Base-by-base conservation (phyloP, 2,888 invertebrate species). In the Melanostoma scalare region DNA sequence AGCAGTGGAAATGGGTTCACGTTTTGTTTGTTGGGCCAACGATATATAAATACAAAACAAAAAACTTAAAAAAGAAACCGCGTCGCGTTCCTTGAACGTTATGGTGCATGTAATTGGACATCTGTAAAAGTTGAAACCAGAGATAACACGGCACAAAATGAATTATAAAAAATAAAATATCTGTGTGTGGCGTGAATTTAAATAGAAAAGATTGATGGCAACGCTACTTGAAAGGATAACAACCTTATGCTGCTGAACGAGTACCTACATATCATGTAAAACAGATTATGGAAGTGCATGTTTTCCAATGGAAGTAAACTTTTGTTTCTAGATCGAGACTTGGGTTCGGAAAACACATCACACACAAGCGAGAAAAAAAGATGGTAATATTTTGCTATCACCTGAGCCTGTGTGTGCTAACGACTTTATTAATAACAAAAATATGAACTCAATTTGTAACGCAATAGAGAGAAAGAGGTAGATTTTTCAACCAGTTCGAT, bases 31-130 rank as follows among this genome's bases (percentile, higher is more conserved):
- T 67, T 73, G 52, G 68, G 52, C 68, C 44, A 61, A 48, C 67
- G 61, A 58, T 63, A 67, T 8, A 52, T 31, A 56, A 1, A 38
- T n/a, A 50, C 53, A 52, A 60, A 52, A n/a, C 20, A 31, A 9
- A 74, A 55, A 10, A 52, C 10, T 44, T 58, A 10, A 46, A 72
- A 63, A 65, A 52, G 10, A 61, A 56, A 44, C 67, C 68, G 46
- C 69, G 61, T 61, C 82, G 77, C 73, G 82, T 68, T 77, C 46
- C 63, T 72, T 73, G 82, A 77, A 82, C 67, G 82, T 68, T 82
- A 82, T 82, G 82, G 82, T 82, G 77, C 82, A 77, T 82, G 77
- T 82, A 82, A 82, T 82, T 82, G 82, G 82, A 77, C 82, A 82
- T 82, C 82, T 82, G 82, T 82, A 73, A 82, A 82, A 82, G 73